Evolutionary conservation across 2,888 invertebrate genomes (phyloP).

Genomic region (Cephus rjabovi): DNA sequence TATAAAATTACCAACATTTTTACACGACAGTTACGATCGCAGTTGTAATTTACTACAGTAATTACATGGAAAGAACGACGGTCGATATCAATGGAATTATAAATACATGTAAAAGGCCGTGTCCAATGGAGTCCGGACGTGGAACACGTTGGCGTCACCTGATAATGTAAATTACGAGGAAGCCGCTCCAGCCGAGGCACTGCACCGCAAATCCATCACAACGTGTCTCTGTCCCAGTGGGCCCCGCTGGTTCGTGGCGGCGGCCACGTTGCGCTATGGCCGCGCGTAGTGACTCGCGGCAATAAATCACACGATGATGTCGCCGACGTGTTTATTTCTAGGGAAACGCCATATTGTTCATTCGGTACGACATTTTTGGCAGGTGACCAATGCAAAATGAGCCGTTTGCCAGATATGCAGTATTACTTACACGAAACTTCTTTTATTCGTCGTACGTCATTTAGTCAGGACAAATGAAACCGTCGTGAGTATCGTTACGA

Average conservation of each 20-base stretch:
- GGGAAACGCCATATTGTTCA: constrained; percentile 28
- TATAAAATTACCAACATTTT: too few species aligned
- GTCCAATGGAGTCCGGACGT: too few species aligned
- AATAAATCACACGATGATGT: constrained; percentile 22
- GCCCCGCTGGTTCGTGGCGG: background rate
- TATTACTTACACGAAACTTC: constrained; percentile 6
- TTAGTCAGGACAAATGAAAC: constrained; percentile 9
- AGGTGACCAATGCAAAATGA: constrained; percentile 13
- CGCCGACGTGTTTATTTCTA: constrained; percentile 27
- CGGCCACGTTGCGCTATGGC: background rate
- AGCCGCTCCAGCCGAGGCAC: too few species aligned
- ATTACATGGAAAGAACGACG: too few species aligned
- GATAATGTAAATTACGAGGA: too few species aligned
- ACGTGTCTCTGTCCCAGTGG: background rate
- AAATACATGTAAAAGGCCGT: too few species aligned
- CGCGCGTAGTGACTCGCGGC: constrained; percentile 2
- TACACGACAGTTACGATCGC: too few species aligned
- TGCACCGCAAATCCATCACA: too few species aligned
- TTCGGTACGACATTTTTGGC: constrained; percentile 31
- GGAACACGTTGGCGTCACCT: too few species aligned
- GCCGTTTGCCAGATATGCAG: constrained; percentile 10
- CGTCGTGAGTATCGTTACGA: too few species aligned
- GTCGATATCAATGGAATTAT: too few species aligned
- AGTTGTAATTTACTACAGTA: too few species aligned
- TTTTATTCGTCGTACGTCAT: constrained; percentile 50